Percentiles rank a stretch among this genome's conserved stretches.
phyloP scores from a whole-genome alignment of 2,888 invertebrate genomes.

The Agrypnus murinus region DNA sequence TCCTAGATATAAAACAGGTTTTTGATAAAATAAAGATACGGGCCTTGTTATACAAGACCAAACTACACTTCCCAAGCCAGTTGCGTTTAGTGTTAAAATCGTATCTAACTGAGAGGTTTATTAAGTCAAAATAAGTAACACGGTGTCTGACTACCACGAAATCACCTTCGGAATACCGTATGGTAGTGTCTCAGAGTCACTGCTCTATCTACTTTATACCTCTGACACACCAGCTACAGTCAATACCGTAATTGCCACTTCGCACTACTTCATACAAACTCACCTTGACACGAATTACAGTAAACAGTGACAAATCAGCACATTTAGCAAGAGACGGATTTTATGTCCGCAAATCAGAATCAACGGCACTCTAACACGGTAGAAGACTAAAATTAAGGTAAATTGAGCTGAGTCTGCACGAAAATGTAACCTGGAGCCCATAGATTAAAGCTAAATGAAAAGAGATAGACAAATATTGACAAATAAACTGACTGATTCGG shows the following conservation, averaged over 20 bases:
- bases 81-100: no score
- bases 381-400: constrained; percentile 22
- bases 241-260: no score
- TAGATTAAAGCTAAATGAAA: constrained; percentile 9
- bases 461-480: background rate
- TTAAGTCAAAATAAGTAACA: background rate
- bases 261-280: no score
- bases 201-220: background rate
- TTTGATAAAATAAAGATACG: no score
- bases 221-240: background rate
- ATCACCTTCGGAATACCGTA: no score
- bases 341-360: constrained; percentile 7
- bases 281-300: no score
- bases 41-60: no score
- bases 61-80: background rate
- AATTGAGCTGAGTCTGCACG: constrained; percentile 5
- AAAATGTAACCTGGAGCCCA: constrained; percentile 2
- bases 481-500: background rate
- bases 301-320: no score
- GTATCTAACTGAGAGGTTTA: no score
- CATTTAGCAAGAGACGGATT: background rate
- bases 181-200: background rate
- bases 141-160: background rate
- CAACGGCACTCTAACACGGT: constrained; percentile 1
- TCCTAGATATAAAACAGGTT: no score